phyloP scores from a whole-genome alignment of 2,888 invertebrate genomes.

The Tenodera sinensis region DNA sequence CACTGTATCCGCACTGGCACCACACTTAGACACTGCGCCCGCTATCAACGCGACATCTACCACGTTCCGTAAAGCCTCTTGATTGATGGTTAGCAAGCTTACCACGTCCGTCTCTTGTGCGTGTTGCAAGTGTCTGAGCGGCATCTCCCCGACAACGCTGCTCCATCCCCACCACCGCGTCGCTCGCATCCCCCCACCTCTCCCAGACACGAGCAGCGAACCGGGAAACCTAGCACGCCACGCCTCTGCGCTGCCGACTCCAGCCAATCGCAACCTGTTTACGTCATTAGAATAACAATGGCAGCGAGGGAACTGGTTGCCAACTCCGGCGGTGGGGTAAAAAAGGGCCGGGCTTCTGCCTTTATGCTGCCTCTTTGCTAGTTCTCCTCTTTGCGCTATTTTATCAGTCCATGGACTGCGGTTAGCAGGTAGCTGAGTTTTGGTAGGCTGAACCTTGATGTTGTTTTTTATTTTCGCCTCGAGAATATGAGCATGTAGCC shows the following conservation, averaged over 20 bases:
- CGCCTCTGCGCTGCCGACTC: neutral
- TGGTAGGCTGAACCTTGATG: neutral
- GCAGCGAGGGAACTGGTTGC: conserved; percentile 22
- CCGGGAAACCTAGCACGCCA: neutral
- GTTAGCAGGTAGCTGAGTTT: neutral
- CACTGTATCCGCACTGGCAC: neutral
- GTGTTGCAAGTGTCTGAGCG: neutral
- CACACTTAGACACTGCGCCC: neutral
- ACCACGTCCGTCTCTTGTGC: neutral
- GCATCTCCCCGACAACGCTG: neutral
- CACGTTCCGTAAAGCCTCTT: neutral
- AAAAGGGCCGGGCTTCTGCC: neutral
- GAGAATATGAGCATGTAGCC: neutral
- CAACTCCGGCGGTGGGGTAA: neutral
- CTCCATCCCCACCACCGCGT: neutral
- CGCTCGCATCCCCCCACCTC: neutral
- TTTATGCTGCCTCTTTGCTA: neutral
- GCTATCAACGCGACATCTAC: neutral
- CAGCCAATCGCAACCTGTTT: neutral
- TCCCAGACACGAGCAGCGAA: neutral
- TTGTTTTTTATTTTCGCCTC: neutral
- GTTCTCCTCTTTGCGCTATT: neutral
- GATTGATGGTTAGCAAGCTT: conserved; percentile 18
- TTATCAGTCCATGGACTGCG: neutral
- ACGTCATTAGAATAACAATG: conserved; percentile 28